Base-by-base conservation (phyloP, 2,797 vertebrate genomes). In the Siniperca scherzeri region DNA sequence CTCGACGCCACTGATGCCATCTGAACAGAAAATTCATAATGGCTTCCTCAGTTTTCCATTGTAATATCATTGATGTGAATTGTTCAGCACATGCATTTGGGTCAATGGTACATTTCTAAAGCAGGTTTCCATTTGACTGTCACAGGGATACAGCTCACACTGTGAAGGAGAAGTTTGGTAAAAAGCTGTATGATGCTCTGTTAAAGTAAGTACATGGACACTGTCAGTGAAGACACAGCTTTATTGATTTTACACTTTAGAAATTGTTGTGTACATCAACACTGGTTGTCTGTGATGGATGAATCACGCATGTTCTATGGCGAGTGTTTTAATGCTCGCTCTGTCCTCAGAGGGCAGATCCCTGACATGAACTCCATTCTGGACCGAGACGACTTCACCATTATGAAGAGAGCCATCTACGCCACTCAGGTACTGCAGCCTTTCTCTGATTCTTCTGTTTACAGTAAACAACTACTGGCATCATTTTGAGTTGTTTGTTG, bases 321-420 rank as follows among this genome's bases (percentile, higher is more conserved):
- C 55, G 1, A 13, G 16, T 71, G 25, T 25, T 67, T 64, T 12
- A 21, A 25, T 56, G 25, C 67, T 46, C 30, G 2, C 7, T 69
- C 30, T 64, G 5, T 87, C 61, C 21, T 75, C 94, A 99, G 98
- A 94, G 98, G 98, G 78, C 96, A 97, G 92, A 98, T 98, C 83
- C 98, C 98, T 42, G 98, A 99, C 80, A 95, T 99, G 96, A 96
- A 95, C 92, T 96, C 94, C 85, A 98, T 99, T 77, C 94, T 99
- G 91, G 98, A 99, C 90, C 93, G 96, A 69, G 98, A 99, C 82
- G 98, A 99, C 91, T 88, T 97, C 90, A 99, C 97, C 46, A 94
- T 98, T 53, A 99, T 99, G 97, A 99, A 99, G 94, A 97, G 98
- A 91, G 98, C 98, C 84, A 98, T 99, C 87, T 99, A 95, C 76